Evolutionary conservation across 2,797 vertebrate genomes (phyloP).

Genomic region (Parambassis ranga): DNA sequence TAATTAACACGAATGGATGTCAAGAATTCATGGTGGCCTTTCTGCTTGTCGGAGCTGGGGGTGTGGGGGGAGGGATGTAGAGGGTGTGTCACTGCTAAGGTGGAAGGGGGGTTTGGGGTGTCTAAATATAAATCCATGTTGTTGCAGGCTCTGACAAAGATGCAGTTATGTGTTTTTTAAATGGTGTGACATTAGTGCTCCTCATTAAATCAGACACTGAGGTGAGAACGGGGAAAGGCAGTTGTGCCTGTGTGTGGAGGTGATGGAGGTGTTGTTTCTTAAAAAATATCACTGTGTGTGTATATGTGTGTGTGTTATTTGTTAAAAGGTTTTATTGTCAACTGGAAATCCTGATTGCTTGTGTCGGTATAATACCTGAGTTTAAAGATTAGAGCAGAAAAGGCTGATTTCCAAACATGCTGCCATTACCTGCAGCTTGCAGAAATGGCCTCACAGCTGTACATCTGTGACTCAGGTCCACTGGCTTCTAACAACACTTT

Average conservation of each 20-base stretch:
- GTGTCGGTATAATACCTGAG: not conserved
- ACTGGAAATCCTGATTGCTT: slow-evolving; percentile 9
- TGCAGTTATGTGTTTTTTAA: slow-evolving; percentile 24
- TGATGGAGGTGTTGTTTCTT: slow-evolving; percentile 5
- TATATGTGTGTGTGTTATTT: not conserved
- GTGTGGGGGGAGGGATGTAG: slow-evolving; percentile 22
- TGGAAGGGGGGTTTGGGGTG: not conserved
- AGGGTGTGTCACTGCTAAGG: not conserved
- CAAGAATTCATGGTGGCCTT: slow-evolving; percentile 65
- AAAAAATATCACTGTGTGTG: not conserved
- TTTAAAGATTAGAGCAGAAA: not conserved
- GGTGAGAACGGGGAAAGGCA: not conserved
- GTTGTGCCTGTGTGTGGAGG: not conserved
- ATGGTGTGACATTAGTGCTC: slow-evolving; percentile 16
- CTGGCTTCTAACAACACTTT: not conserved
- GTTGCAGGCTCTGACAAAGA: slow-evolving; percentile 4
- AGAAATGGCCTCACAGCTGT: not conserved
- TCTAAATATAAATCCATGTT: slow-evolving; percentile 33
- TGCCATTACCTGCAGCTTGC: not conserved
- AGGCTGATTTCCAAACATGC: not conserved
- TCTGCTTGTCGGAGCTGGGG: slow-evolving; percentile 43
- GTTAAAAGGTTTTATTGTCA: slow-evolving; percentile 9
- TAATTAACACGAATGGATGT: slow-evolving; percentile 77
- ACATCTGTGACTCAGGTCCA: not conserved
- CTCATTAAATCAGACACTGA: slow-evolving; percentile 13